Percentiles rank a stretch among this genome's conserved stretches.
These are phyloP conservation scores for Drosophila hawaiiensis DNA, from an alignment of 2,888 invertebrate genomes.

Conservation along the genomic window DNA sequence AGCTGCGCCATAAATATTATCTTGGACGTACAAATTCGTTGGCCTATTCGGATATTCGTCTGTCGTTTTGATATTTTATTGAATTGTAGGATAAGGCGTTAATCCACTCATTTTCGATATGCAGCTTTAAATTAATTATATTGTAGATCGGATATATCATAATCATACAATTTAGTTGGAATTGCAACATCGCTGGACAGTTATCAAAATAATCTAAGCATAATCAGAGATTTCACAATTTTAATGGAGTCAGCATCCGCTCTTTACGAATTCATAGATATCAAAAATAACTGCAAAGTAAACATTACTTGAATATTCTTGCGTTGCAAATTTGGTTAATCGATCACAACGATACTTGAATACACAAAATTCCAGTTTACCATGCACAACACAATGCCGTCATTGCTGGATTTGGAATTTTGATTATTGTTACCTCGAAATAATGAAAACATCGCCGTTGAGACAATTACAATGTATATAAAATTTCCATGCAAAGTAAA, in stretches of 20 bases:
- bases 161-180: slow-evolving; percentile 7
- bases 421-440: slow-evolving; percentile 43
- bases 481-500: background rate
- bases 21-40: slow-evolving; percentile 18
- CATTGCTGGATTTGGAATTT: slow-evolving; percentile 31
- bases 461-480: slow-evolving; percentile 12
- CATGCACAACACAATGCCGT: slow-evolving; percentile 50
- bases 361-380: slow-evolving; percentile 48
- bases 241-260: slow-evolving; percentile 5
- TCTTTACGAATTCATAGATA: slow-evolving; percentile 14
- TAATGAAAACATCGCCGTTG: slow-evolving; percentile 25
- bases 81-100: slow-evolving; percentile 16
- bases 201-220: slow-evolving; percentile 18
- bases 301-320: slow-evolving; percentile 20
- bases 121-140: slow-evolving; percentile 18
- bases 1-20: slow-evolving; percentile 44
- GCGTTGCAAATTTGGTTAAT: slow-evolving; percentile 62
- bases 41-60: slow-evolving; percentile 1
- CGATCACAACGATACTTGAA: slow-evolving; percentile 59
- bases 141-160: slow-evolving; percentile 10
- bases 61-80: slow-evolving; percentile 38
- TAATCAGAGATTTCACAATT: slow-evolving; percentile 20
- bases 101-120: slow-evolving; percentile 18
- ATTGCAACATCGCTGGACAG: slow-evolving; percentile 26
- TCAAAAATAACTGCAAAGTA: slow-evolving; percentile 21